Base-by-base conservation (phyloP, 2,113 vertebrate genomes). In the Irena cyanogastra region DNA sequence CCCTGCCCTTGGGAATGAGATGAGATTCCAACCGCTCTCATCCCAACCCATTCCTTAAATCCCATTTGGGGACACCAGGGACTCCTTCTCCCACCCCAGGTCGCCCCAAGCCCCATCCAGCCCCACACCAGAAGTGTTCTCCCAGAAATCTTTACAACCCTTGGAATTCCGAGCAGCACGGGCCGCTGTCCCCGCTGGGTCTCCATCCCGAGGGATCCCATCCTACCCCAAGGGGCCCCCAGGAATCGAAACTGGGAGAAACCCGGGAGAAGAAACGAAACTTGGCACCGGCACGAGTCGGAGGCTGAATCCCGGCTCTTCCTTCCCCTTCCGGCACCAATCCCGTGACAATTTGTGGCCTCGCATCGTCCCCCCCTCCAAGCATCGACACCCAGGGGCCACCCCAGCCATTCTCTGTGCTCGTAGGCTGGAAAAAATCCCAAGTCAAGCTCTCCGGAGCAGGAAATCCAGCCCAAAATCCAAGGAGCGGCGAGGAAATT, bases 251-350 rank as follows among this genome's bases (percentile, higher is more conserved):
- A 96, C 81, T 0, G 3, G 53, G 85, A 64, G 16, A 76, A 74
- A 6, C 0, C 9, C 1, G 1, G 50, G 60, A 44, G 75, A 59
- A 91, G 96, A 95, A 97, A 94, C 2, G 93, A 95, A 97, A 96
- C 96, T 92, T 2, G 13, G 57, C 3, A 2, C 7, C 0, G 0
- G 35, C 19, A 6, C 1, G 2, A 39, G 50, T 0, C 0, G 17
- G 27, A 45, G 5, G 33, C 39, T 42, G 80, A 44, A 88, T 7
- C 27, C 12, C 45, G 11, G 41, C 7, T 1, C 14, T 95, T 85
- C 63, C 89, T 92, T 91, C 93, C 87, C 11, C 77, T 76, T 93
- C 44, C 5, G 1, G 6, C 6, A 4, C 70, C 0, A 13, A 41
- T 20, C 82, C 71, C 61, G 35, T 4, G 10, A 72, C 70, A 87